These are phyloP conservation scores for Lycaena phlaeas DNA, from an alignment of 2,888 invertebrate genomes.

Conservation along the genomic window DNA sequence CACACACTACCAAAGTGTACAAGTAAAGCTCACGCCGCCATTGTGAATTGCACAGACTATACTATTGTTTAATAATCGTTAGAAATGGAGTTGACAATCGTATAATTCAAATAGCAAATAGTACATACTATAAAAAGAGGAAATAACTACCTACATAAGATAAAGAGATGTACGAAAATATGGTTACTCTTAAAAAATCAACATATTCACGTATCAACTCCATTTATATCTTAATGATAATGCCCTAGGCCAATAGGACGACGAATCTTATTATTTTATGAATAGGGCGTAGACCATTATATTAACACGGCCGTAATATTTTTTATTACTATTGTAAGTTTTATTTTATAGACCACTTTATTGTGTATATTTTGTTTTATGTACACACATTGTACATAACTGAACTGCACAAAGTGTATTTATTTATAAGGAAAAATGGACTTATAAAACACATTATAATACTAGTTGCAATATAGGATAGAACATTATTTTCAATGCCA, in stretches of 20 bases:
- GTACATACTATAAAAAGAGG: too few relatives aligned
- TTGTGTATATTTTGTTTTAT: slow-evolving; percentile 48
- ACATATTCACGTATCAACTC: too few relatives aligned
- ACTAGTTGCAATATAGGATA: slow-evolving; percentile 23
- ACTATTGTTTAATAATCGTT: too few relatives aligned
- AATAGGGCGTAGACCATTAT: not conserved
- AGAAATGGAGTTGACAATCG: too few relatives aligned
- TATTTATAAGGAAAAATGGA: slow-evolving; percentile 2
- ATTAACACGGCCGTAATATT: not conserved
- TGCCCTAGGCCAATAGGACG: not conserved
- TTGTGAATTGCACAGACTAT: too few relatives aligned
- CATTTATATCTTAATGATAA: too few relatives aligned
- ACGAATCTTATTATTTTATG: not conserved
- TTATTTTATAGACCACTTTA: slow-evolving; percentile 4
- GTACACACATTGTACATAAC: slow-evolving; percentile 20
- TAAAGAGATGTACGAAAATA: too few relatives aligned
- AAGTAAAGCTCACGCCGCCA: too few relatives aligned
- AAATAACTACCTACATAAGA: too few relatives aligned
- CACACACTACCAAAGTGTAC: too few relatives aligned
- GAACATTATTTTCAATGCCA: slow-evolving; percentile 21
- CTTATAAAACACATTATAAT: slow-evolving; percentile 1
- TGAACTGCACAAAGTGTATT: slow-evolving; percentile 23
- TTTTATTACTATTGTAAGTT: slow-evolving; percentile 1
- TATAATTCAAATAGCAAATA: too few relatives aligned
- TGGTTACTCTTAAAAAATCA: too few relatives aligned